A percentile compares a stretch with the other conserved stretches of the same genome.
These are phyloP conservation scores for Euclidia mi DNA, from an alignment of 2,888 invertebrate genomes.

Conservation along the genomic window DNA sequence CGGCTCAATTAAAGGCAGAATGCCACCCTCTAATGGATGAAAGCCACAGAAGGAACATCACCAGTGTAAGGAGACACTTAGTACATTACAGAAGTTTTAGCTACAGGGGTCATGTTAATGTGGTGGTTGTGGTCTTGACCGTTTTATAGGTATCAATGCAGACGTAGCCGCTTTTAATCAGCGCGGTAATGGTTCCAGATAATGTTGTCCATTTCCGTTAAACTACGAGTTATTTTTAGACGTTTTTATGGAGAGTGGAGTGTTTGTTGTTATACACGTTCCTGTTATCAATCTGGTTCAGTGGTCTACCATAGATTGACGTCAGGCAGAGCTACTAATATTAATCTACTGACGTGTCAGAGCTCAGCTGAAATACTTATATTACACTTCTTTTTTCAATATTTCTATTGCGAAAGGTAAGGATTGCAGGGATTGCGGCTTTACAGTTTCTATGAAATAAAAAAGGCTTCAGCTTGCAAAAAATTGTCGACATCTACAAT, in stretches of 20 bases:
- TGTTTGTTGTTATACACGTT: background rate
- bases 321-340: no score
- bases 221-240: conserved; percentile 5
- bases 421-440: no score
- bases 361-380: no score
- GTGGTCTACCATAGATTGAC: no score
- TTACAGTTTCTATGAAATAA: no score
- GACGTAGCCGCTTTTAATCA: conserved; percentile 26
- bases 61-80: conserved; percentile 15
- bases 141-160: conserved; percentile 33
- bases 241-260: background rate
- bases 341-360: no score
- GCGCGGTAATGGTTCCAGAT: conserved; percentile 24
- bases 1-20: conserved; percentile 53
- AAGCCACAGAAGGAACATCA: conserved; percentile 21
- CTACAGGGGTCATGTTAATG: conserved; percentile 5
- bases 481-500: no score
- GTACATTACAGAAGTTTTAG: background rate
- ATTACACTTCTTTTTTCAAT: no score
- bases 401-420: no score
- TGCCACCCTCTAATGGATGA: conserved; percentile 44
- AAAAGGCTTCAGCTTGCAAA: no score
- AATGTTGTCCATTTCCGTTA: conserved; percentile 19
- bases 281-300: background rate
- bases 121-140: conserved; percentile 10